Percentiles rank a stretch among this genome's conserved stretches.
phyloP scores from a whole-genome alignment of 1,140 invertebrate species.

The Drosophila biarmipes region DNA sequence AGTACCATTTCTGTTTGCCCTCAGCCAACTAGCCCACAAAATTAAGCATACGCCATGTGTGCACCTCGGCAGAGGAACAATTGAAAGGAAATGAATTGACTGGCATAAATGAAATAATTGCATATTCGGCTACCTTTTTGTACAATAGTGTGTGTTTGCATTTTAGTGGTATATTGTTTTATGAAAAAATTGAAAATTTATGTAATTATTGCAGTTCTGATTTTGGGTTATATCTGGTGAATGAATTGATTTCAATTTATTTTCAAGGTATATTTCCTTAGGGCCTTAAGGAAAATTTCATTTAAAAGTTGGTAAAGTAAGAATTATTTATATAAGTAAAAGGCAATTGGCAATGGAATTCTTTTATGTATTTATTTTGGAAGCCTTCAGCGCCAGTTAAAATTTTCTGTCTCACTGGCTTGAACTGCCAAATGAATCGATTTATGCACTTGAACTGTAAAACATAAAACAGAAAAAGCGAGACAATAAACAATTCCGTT shows the following conservation, averaged over 20 bases:
- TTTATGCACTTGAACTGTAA: conserved; percentile 36
- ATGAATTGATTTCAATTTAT: background rate
- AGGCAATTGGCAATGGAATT: background rate
- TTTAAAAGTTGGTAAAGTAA: too few relatives aligned
- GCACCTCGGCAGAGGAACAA: conserved; percentile 14
- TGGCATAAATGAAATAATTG: conserved; percentile 28
- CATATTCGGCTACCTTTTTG: conserved; percentile 12
- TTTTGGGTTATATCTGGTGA: background rate
- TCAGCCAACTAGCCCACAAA: conserved; percentile 21
- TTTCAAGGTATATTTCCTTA: too few relatives aligned
- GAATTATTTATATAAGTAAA: background rate
- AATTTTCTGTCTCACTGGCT: conserved; percentile 13
- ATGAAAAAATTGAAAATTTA: background rate
- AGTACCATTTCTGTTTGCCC: conserved; percentile 54
- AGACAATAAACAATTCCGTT: conserved; percentile 47
- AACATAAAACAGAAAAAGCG: conserved; percentile 17
- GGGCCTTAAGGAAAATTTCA: too few relatives aligned
- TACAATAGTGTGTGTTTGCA: conserved; percentile 1
- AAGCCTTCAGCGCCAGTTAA: conserved; percentile 5
- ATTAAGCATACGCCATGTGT: conserved; percentile 39
- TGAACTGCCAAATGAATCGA: conserved; percentile 27
- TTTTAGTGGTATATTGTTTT: background rate
- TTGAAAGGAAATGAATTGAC: conserved; percentile 23
- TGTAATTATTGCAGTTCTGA: background rate
- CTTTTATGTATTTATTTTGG: background rate